Conservation (phyloP, 2,888 invertebrate species). For the Aphidoletes aphidimyza region DNA sequence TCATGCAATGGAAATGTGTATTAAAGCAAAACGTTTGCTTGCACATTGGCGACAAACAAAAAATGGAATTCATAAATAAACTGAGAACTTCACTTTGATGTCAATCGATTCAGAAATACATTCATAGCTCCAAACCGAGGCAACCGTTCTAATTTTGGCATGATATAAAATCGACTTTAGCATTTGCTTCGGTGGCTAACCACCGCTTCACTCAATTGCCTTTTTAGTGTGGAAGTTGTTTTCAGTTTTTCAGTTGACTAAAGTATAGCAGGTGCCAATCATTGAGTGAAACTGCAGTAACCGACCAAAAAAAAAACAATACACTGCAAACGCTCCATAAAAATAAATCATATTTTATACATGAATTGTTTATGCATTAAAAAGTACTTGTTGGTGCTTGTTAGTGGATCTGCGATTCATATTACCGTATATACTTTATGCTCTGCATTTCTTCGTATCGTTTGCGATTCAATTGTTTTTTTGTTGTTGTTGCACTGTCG, state of each 20-base stretch:
- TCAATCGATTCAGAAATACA: slow-evolving; percentile 5
- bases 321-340: not conserved
- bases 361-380: slow-evolving; percentile 38
- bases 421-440: not conserved
- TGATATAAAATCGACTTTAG: not conserved
- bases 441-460: not conserved
- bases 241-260: not conserved
- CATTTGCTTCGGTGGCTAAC: not conserved
- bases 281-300: not conserved
- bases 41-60: not conserved
- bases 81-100: not conserved
- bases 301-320: not conserved
- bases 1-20: not conserved
- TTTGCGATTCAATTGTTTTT: too few relatives aligned
- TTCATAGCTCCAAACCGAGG: not conserved
- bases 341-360: slow-evolving; percentile 34
- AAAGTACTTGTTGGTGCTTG: slow-evolving; percentile 22
- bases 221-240: not conserved
- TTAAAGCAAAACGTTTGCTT: not conserved
- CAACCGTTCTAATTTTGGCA: slow-evolving; percentile 2
- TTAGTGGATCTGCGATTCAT: not conserved
- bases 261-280: slow-evolving; percentile 18
- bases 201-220: not conserved
- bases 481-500: not conserved
- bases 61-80: slow-evolving; percentile 11